A percentile compares a stretch with the other conserved stretches of the same genome.
phyloP scores from a whole-genome alignment of 2,113 vertebrate species.

The Serinus canaria region DNA sequence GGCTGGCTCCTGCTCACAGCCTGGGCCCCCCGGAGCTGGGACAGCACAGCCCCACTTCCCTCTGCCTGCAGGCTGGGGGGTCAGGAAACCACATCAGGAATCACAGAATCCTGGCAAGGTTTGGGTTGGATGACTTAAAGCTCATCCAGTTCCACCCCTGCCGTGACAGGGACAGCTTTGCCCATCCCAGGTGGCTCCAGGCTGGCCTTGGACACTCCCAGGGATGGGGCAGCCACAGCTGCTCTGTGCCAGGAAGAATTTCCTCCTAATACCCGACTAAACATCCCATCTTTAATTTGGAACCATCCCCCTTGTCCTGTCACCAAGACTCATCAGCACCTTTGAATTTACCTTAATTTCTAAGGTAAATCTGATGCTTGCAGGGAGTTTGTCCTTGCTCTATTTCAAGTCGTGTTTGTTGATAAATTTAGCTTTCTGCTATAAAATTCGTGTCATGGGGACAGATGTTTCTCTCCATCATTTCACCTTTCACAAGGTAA shows the following conservation, averaged over 20 bases:
- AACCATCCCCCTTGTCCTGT: neutral
- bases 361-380: neutral
- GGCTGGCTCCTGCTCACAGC: neutral
- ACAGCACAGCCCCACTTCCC: neutral
- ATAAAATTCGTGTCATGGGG: neutral
- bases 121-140: neutral
- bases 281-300: neutral
- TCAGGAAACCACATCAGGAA: neutral
- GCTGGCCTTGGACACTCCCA: neutral
- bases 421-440: neutral
- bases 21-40: neutral
- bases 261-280: neutral
- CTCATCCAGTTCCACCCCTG: neutral
- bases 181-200: fast-evolving
- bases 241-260: neutral
- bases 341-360: neutral
- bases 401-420: neutral
- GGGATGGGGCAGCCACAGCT: neutral
- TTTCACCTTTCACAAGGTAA: neutral
- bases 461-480: neutral
- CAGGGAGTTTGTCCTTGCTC: neutral
- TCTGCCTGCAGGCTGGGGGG: neutral
- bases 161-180: neutral
- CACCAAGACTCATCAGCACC: neutral
- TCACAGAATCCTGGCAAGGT: neutral